Base-by-base conservation (phyloP, 2,888 invertebrate species). In the Pammene aurita region DNA sequence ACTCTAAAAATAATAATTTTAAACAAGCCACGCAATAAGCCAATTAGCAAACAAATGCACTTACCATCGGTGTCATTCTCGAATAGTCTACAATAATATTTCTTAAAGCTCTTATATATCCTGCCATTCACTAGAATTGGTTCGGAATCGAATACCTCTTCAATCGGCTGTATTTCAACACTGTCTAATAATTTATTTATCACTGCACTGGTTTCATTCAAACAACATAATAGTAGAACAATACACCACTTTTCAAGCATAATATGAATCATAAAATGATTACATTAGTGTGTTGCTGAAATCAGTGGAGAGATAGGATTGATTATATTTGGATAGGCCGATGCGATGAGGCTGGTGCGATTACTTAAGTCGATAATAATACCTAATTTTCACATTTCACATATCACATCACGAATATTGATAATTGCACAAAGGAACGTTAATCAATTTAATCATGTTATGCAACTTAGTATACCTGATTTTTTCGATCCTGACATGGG, bases 271-370 rank as follows among this genome's bases (percentile, higher is more conserved):
- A 16, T 55, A 26, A 14, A 34, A 9, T 14, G 46, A 14, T 46
- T 61, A 35, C 60, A 52, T 55, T 7, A 16, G 46, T 62, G 56
- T 26, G 55, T 62, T 52, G 54, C 18, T 67, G 42, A 67, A 67
- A 63, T 67, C 67, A 67, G 46, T 67, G 55, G 10, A 46, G n/a
- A 55, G 46, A 55, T 61, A 55, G 44, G 26, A 67, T 55, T 55
- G 60, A 61, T 67, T 67, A 18, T 16, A 60, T 18, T 35, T 55
- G 0, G 48, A 35, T 52, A 35, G 44, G 10, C 9, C n/a, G 16
- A 13, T 44, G 13, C 35, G 67, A 61, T 67, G 61, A n/a, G n/a
- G n/a, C 4, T 26, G 26, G 26, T 26, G 26, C 26, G 26, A 61
- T 18, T n/a, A 6, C 55, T 67, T 61, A 26, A n/a, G 52, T 0